A percentile compares a stretch with the other conserved stretches of the same genome.
Conservation (phyloP, 2,888 invertebrate species). For the Cosmia trapezina region DNA sequence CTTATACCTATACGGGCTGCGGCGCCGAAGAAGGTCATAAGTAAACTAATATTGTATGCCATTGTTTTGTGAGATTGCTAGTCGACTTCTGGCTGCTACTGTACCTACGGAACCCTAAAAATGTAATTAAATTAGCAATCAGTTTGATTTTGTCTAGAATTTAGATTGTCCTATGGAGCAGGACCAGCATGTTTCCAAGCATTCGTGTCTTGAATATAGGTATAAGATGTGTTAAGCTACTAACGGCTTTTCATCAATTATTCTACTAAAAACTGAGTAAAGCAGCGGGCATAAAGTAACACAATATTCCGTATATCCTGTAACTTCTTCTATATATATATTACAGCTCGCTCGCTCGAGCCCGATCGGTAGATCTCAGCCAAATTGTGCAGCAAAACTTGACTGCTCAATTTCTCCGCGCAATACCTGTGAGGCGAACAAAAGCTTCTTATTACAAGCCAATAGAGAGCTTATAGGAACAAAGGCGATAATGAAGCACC, state of each 20-base stretch:
- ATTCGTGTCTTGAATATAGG: no score
- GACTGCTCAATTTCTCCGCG: slow-evolving; percentile 23
- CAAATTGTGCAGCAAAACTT: slow-evolving; percentile 36
- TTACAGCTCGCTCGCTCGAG: background rate
- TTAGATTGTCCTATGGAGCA: background rate
- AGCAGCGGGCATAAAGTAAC: background rate
- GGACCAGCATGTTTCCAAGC: background rate
- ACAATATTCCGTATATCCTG: background rate
- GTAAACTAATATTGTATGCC: no score
- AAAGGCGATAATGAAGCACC: slow-evolving; percentile 17
- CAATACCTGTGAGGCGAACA: slow-evolving; percentile 3
- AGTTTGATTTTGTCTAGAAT: background rate
- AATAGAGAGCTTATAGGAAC: slow-evolving; percentile 13
- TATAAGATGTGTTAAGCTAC: background rate
- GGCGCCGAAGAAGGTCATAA: no score
- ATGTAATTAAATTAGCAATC: background rate
- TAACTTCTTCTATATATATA: background rate
- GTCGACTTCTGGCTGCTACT: no score
- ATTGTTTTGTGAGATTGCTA: no score
- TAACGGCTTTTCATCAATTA: no score
- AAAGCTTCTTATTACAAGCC: slow-evolving; percentile 20
- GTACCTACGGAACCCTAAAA: no score
- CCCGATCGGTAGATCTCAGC: slow-evolving; percentile 15
- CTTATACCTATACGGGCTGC: no score
- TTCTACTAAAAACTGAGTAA: background rate